These are phyloP conservation scores for Coelinius sp. DNA, from an alignment of 2,888 invertebrate genomes.

Conservation along the genomic window DNA sequence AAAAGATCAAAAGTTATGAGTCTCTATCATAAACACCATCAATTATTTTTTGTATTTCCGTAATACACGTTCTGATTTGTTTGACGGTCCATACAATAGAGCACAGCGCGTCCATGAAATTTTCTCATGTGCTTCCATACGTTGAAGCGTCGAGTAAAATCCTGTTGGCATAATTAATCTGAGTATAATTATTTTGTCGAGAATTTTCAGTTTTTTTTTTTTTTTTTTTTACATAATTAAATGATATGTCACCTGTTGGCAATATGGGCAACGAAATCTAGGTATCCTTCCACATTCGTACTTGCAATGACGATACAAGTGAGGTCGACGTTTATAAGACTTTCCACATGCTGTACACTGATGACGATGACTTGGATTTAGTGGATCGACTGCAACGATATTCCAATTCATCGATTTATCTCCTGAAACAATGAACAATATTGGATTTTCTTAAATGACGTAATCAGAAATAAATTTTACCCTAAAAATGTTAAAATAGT, in stretches of 20 bases:
- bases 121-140: slow-evolving; percentile 66
- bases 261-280: neutral
- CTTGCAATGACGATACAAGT: neutral
- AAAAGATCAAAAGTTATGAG: too few relatives aligned
- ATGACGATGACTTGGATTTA: neutral
- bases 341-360: neutral
- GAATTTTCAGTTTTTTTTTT: too few relatives aligned
- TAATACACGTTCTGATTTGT: slow-evolving; percentile 57
- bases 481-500: too few relatives aligned
- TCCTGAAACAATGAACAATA: neutral
- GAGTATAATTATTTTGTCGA: too few relatives aligned
- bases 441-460: too few relatives aligned
- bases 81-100: slow-evolving; percentile 64
- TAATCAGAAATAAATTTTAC: too few relatives aligned
- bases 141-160: too few relatives aligned
- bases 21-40: too few relatives aligned
- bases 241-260: too few relatives aligned
- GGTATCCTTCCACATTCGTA: neutral
- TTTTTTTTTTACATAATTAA: too few relatives aligned
- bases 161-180: too few relatives aligned
- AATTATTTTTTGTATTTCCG: neutral
- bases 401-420: neutral
- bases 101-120: slow-evolving; percentile 59
- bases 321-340: neutral
- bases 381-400: neutral